These are phyloP conservation scores for Pampusana beccarii DNA, from an alignment of 2,113 vertebrate genomes.

Conservation along the genomic window DNA sequence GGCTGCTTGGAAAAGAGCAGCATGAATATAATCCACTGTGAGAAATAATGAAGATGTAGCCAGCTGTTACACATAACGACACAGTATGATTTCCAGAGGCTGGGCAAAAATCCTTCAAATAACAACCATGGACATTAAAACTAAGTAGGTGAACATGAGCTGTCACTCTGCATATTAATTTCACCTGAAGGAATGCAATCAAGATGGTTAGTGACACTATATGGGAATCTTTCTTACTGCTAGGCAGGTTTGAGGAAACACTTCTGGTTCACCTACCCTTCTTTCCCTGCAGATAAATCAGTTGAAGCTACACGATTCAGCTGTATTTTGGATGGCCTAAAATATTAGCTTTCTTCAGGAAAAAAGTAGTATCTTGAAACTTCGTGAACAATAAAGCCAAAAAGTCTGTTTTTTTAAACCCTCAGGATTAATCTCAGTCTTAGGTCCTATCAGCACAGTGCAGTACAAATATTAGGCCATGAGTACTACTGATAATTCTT, in stretches of 20 bases:
- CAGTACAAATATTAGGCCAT: background rate
- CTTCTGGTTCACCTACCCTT: background rate
- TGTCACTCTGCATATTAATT: background rate
- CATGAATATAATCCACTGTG: background rate
- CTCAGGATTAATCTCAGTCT: background rate
- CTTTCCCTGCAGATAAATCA: background rate
- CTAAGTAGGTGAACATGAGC: background rate
- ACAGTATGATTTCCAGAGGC: background rate
- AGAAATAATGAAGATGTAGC: background rate
- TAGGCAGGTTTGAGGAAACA: background rate
- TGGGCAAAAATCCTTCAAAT: background rate
- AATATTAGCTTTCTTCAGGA: background rate
- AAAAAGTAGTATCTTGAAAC: background rate
- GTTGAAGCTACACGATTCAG: background rate
- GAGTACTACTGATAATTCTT: background rate
- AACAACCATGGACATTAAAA: background rate
- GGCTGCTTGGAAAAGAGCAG: background rate
- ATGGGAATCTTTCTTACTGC: background rate
- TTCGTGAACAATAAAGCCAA: background rate
- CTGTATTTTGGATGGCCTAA: background rate
- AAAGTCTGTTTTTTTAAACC: background rate
- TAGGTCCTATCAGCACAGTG: background rate
- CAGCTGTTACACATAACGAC: background rate
- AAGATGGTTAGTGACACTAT: background rate
- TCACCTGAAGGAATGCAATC: background rate